Percentiles rank a stretch among this genome's conserved stretches.
phyloP scores from a whole-genome alignment of 2,113 vertebrate species.

The Eurypyga helias region DNA sequence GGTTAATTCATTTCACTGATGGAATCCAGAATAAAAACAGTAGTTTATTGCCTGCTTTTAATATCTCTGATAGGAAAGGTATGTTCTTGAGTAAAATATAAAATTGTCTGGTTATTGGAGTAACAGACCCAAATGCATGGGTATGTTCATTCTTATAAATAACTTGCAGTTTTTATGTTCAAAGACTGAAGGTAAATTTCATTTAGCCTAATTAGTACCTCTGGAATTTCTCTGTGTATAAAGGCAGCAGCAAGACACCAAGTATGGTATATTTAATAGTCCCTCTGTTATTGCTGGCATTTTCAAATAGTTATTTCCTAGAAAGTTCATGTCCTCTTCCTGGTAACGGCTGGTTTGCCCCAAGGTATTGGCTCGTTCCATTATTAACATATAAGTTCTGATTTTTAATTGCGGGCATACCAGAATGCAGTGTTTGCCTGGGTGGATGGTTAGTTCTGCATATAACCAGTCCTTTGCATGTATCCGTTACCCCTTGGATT shows the following conservation, averaged over 20 bases:
- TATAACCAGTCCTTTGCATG: background rate
- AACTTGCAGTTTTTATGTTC: background rate
- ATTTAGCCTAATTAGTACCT: background rate
- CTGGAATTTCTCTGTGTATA: background rate
- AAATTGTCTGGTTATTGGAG: background rate
- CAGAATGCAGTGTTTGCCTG: background rate
- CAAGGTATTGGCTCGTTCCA: background rate
- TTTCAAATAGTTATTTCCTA: slow-evolving; percentile 16
- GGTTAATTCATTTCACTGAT: background rate
- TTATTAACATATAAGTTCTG: background rate
- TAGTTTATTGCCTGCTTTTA: background rate
- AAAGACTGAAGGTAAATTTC: background rate
- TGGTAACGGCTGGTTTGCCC: background rate
- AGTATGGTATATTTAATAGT: background rate
- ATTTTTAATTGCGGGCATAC: background rate
- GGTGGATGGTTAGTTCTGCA: background rate
- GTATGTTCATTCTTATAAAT: background rate
- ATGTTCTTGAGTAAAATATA: background rate
- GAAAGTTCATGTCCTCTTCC: background rate
- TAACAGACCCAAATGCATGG: background rate
- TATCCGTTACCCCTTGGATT: background rate
- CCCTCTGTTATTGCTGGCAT: background rate
- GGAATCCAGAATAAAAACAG: background rate
- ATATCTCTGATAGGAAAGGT: background rate
- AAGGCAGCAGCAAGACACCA: background rate